Evolutionary conservation across 2,797 vertebrate genomes (phyloP), one percentile per base, ranked within the genome.

Genomic region (Anniella stebbinsi): DNA sequence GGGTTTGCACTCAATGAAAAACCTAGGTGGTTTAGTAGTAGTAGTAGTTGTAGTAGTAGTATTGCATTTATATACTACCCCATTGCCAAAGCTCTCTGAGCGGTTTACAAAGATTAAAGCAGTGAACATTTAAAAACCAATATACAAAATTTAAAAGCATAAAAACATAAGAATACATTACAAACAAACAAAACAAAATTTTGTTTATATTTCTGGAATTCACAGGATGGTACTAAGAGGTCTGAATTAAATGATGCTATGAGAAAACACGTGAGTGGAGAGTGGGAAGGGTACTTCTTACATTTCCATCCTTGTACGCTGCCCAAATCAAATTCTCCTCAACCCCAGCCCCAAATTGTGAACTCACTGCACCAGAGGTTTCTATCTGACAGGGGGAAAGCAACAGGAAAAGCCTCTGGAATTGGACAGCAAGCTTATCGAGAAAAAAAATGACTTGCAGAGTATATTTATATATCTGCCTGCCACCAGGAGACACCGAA

Each of bases 401-500:
- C 94, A 92, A 93, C 92, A 93, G 77, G 86, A 93, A 90, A 93
- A 89, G 84, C 84, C 91, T 80, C 4, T 73, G 2, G 90, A 93
- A 84, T 70, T 76, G 69, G 73, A 92, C 89, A 87, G 89, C 66
- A 93, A 88, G 89, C 87, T 91, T 95, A 91, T 94, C 70, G 0
- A 84, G 85, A 45, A 38, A 94, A 75, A 78, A 93, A 95, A 94
- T 70, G 89, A 95, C 86, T 85, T 78, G 86, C 0, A 0, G 57
- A 88, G 73, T 0, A 36, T 91, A 11, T 92, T 70, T 0, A 36
- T 91, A 11, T 92, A 93, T 95, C 94, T 94, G 91, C 80, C 93
- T 95, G 94, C 92, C 92, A 94, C 92, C 88, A 84, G 80, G 70
- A 93, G 23, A 93, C 87, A 91, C 93, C 89, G 82, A 94, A 90